A percentile compares a stretch with the other conserved stretches of the same genome.
phyloP scores from a whole-genome alignment of 2,797 vertebrate species.

The Gallirallus australis region DNA sequence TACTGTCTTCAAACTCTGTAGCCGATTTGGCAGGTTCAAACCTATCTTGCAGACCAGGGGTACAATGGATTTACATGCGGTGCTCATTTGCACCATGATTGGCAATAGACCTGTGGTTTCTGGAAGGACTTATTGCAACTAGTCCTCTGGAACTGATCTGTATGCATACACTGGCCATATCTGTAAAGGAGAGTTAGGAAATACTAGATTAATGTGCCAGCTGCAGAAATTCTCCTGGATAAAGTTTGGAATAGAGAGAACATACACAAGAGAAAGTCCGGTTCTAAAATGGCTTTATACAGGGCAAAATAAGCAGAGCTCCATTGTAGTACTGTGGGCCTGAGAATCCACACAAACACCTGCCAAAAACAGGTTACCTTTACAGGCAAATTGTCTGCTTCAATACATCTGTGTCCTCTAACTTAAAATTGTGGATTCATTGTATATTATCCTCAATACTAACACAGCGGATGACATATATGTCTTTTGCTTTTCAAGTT shows the following conservation, averaged over 20 bases:
- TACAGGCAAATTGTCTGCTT: not conserved
- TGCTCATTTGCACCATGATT: not conserved
- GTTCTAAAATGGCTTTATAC: not conserved
- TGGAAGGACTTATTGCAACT: not conserved
- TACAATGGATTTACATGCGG: not conserved
- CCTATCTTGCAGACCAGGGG: not conserved
- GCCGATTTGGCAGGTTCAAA: not conserved
- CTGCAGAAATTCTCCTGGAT: not conserved
- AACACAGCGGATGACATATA: not conserved
- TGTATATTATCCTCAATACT: not conserved
- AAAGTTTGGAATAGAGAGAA: not conserved
- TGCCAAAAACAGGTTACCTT: not conserved
- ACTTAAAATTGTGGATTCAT: not conserved
- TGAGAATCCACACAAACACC: not conserved
- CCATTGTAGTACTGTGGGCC: not conserved
- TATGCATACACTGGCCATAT: rapidly evolving
- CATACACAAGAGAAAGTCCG: not conserved
- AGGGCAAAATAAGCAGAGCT: not conserved
- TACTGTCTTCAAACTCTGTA: not conserved
- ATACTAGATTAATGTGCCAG: not conserved
- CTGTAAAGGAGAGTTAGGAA: not conserved
- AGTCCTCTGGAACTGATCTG: not conserved
- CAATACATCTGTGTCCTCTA: not conserved
- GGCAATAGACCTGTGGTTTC: not conserved
- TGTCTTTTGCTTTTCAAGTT: not conserved